Evolutionary conservation across 1,140 invertebrate genomes (phyloP), one percentile per base, ranked within the genome.

Genomic region (Drosophila bocqueti): DNA sequence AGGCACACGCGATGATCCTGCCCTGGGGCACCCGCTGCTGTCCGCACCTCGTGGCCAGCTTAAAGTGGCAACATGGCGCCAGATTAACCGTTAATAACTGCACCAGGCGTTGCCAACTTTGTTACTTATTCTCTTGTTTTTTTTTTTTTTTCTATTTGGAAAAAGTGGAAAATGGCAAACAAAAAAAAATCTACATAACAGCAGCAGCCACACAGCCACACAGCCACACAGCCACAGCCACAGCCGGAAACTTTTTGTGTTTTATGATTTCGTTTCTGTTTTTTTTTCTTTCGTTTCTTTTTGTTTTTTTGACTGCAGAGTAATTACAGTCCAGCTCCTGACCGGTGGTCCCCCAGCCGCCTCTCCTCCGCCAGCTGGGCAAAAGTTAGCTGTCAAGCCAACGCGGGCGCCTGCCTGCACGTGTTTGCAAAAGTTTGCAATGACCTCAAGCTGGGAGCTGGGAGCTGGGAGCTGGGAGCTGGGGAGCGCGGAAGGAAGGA

Each of bases 21-120:
- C 15, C 29, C 26, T 1, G 9, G 29, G 52, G 36, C 52, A 36
- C 47, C 21, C 26, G 34, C 6, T n/a, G 11, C 42, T 57, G 45
- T 18, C 69, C 45, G 42, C 66, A 71, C 43, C 50, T 57, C 50
- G 18, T 31, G 43, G 40, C 65, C 50, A 18, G n/a, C 34, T n/a
- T 40, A 59, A 69, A 72, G 66, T 72, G 50, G 50, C 66, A 72
- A 47, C 66, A 72, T 58, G 66, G 31, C 64, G 65, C 26, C 77
- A 78, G 81, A 87, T 87, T 87, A 87, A 83, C 65, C 80, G 84
- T 89, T 87, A 87, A 87, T 89, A 89, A 83, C 72, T 61, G 68
- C 68, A 64, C 31, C 52, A 52, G 40, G 66, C 47, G 47, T 55
- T 42, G 43, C 45, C 34, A 72, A 72, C 68, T 72, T 72, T 55